Evolutionary conservation across 2,888 invertebrate genomes (phyloP), one percentile per base, ranked within the genome.

Genomic region (Magallana nippona): DNA sequence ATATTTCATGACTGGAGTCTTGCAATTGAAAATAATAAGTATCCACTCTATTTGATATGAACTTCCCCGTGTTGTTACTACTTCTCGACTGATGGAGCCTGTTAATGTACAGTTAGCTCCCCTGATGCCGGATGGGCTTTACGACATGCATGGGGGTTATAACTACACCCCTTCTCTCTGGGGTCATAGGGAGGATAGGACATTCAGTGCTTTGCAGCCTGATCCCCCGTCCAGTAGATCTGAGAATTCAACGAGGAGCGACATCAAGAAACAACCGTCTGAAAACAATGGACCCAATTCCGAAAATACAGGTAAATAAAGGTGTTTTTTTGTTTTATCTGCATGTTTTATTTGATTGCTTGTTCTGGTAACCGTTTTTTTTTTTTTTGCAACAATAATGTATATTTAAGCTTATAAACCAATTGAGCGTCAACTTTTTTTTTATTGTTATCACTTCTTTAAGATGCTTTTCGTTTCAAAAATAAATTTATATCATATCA

Each of bases 51-150:
- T 19, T 58, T 57, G 79, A 15, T 79, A 57, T 57, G 57, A 57
- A 27, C 17, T 17, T 10, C 27, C 3, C 8, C 17, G n/a, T 22
- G 5, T 27, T 15, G 19, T 10, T 57, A n/a, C 44, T 44, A 17
- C 19, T 10, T 81, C 32, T 11, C 44, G 56, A 17, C 55, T 32
- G 13, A 89, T 89, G 89, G 89, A 89, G n/a, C 60, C 84, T 15
- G 82, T 88, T 17, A 85, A 85, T 55, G 84, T 88, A n/a, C 88
- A 88, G 56, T 83, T 88, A 58, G 85, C 89, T 2, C 83, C 87
- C 3, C 85, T 86, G 17, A 87, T 89, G 22, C 85, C 86, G 15
- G 89, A 89, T 57, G 85, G 83, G 17, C 85, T 86, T 78, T 88
- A 87, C 60, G 88, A 88, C 32, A 79, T 88, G 63, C 86, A 85